These are phyloP conservation scores for Drosophila cardini DNA, from an alignment of 1,140 invertebrate species.

Conservation along the genomic window DNA sequence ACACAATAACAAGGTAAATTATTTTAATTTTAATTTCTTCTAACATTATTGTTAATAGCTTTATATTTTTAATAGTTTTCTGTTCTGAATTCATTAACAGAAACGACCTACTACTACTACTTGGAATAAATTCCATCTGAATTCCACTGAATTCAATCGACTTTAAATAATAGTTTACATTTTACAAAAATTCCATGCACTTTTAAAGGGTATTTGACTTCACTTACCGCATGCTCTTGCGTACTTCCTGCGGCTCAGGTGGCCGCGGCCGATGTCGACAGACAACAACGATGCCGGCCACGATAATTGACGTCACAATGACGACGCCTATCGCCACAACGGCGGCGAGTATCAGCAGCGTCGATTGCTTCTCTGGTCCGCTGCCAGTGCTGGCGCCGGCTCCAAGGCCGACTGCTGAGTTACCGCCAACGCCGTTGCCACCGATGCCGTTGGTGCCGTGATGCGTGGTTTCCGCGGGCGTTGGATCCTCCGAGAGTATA, in stretches of 20 bases:
- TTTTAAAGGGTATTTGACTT: constrained; percentile 11
- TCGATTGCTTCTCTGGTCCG: constrained; percentile 83
- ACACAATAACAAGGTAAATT: too few relatives aligned
- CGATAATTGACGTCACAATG: constrained; percentile 85
- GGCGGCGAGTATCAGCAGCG: constrained; percentile 81
- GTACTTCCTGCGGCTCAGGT: constrained; percentile 84
- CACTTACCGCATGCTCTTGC: constrained; percentile 84
- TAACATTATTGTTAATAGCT: too few relatives aligned
- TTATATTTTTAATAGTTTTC: too few relatives aligned
- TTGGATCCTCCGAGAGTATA: constrained; percentile 84
- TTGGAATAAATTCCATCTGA: too few relatives aligned
- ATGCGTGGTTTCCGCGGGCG: constrained; percentile 84
- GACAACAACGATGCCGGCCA: constrained; percentile 83
- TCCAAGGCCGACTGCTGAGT: constrained; percentile 53
- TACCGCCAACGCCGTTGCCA: constrained; percentile 44
- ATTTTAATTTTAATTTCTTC: too few relatives aligned
- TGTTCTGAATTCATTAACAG: too few relatives aligned
- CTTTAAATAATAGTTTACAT: too few relatives aligned
- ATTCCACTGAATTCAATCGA: too few relatives aligned
- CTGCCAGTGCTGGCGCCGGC: constrained; percentile 78
- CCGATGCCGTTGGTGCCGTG: constrained; percentile 62
- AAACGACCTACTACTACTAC: too few relatives aligned
- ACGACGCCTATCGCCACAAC: constrained; percentile 83
- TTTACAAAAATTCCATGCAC: too few relatives aligned
- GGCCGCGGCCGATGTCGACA: constrained; percentile 83